Evolutionary conservation across 2,888 invertebrate genomes (phyloP).

Genomic region (Tenthredo distinguenda): DNA sequence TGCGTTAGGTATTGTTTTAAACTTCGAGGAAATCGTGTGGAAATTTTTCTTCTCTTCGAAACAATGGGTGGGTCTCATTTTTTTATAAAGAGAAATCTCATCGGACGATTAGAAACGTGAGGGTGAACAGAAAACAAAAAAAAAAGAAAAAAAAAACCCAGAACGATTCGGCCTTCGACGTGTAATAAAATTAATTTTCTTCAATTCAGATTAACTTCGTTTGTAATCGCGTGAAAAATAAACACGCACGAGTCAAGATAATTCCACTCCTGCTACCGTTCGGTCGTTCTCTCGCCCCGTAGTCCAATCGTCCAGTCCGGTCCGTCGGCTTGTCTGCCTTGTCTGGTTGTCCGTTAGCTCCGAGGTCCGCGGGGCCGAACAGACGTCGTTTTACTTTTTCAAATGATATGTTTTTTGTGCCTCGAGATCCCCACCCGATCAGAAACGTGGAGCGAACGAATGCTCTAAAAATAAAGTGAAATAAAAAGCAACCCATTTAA

Average conservation of each 20-base stretch:
- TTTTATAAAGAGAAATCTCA: not conserved
- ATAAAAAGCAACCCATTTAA: conserved; percentile 69
- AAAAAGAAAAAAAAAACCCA: not conserved
- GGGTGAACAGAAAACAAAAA: not conserved
- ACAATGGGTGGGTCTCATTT: not conserved
- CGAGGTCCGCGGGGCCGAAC: conserved; percentile 59
- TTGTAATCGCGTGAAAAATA: conserved; percentile 76
- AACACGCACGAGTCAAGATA: conserved; percentile 67
- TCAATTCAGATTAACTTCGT: conserved; percentile 78
- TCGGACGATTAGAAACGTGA: not conserved
- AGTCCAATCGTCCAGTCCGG: conserved; percentile 53
- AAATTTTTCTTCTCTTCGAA: not conserved
- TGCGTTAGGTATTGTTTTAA: not conserved
- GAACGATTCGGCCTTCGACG: conserved; percentile 9
- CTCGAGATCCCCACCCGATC: conserved; percentile 59
- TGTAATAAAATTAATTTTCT: conserved; percentile 78
- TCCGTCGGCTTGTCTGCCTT: conserved; percentile 54
- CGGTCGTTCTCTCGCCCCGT: conserved; percentile 49
- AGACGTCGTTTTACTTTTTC: conserved; percentile 67
- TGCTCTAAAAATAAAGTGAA: conserved; percentile 46
- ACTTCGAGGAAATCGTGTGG: not conserved
- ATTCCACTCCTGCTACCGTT: conserved; percentile 57
- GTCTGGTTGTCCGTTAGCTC: conserved; percentile 34
- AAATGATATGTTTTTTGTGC: conserved; percentile 66
- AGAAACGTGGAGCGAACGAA: conserved; percentile 65